Conservation (phyloP, 1,140 invertebrate genomes). For the Oryctes rhinoceros region DNA sequence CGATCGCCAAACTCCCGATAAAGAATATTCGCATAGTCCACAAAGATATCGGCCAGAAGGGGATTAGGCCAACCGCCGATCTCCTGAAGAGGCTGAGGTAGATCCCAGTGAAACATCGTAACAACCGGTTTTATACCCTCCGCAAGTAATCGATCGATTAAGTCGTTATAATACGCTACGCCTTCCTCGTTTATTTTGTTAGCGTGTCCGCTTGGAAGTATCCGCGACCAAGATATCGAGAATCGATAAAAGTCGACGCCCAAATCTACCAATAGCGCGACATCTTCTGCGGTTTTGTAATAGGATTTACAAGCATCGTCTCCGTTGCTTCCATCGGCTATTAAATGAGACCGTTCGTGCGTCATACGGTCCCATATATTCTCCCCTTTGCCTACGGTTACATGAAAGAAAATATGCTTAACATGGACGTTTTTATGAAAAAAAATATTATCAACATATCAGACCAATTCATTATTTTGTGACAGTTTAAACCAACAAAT, state of each 20-base stretch:
- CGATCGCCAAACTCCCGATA: constrained; percentile 66
- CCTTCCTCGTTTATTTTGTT: constrained; percentile 64
- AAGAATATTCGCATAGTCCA: constrained; percentile 58
- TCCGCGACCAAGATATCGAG: constrained; percentile 70
- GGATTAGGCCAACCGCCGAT: constrained; percentile 66
- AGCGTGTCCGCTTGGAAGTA: constrained; percentile 64
- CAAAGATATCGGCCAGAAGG: constrained; percentile 44
- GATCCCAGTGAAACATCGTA: constrained; percentile 62
- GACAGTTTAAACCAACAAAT: no score
- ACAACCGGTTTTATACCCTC: constrained; percentile 65
- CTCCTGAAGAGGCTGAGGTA: constrained; percentile 59
- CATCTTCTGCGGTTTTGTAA: constrained; percentile 63
- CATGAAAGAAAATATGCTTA: no score
- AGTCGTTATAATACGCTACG: constrained; percentile 65
- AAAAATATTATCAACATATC: no score
- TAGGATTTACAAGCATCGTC: constrained; percentile 64
- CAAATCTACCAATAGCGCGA: constrained; percentile 61
- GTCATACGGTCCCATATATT: constrained; percentile 59
- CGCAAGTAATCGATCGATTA: constrained; percentile 62
- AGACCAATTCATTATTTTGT: no score
- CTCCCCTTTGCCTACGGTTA: constrained; percentile 51
- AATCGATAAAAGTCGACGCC: constrained; percentile 67
- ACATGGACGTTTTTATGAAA: no score
- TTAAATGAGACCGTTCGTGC: constrained; percentile 52
- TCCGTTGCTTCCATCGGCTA: constrained; percentile 63